Evolutionary conservation across 2,113 vertebrate genomes (phyloP).

Genomic region (Rhabdomys dilectus): DNA sequence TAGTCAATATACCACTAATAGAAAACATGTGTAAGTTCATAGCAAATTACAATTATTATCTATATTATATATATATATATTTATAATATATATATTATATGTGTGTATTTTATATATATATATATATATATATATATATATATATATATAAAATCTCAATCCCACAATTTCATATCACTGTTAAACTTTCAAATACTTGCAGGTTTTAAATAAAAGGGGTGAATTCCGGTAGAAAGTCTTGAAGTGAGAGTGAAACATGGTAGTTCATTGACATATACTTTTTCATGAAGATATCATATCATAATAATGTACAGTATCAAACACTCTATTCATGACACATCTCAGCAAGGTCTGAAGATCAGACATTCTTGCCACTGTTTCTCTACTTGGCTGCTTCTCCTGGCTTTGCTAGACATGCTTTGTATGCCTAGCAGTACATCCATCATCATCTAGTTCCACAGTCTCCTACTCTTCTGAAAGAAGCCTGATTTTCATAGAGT

Average conservation of each 20-base stretch:
- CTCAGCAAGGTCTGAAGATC: constrained; percentile 44
- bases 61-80: constrained; percentile 55
- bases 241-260: constrained; percentile 72
- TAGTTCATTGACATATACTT: constrained; percentile 67
- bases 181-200: constrained; percentile 68
- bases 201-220: constrained; percentile 82
- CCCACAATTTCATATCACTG: constrained; percentile 73
- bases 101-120: neutral
- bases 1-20: constrained; percentile 82
- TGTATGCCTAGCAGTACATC: constrained; percentile 85
- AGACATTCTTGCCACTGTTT: constrained; percentile 41
- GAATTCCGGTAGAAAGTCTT: constrained; percentile 69
- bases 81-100: no score
- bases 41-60: constrained; percentile 69
- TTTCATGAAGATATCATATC: constrained; percentile 80
- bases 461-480: constrained; percentile 88
- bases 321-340: neutral
- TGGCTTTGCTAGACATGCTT: constrained; percentile 92
- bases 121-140: constrained; percentile 67
- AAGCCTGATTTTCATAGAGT: constrained; percentile 85
- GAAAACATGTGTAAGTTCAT: constrained; percentile 79
- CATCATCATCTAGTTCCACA: constrained; percentile 90
- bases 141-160: constrained; percentile 66
- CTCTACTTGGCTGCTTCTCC: constrained; percentile 91
- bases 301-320: constrained; percentile 77